A percentile compares a stretch with the other conserved stretches of the same genome.
These are phyloP conservation scores for Limulus polyphemus DNA, from an alignment of 2,888 invertebrate genomes.

Conservation along the genomic window DNA sequence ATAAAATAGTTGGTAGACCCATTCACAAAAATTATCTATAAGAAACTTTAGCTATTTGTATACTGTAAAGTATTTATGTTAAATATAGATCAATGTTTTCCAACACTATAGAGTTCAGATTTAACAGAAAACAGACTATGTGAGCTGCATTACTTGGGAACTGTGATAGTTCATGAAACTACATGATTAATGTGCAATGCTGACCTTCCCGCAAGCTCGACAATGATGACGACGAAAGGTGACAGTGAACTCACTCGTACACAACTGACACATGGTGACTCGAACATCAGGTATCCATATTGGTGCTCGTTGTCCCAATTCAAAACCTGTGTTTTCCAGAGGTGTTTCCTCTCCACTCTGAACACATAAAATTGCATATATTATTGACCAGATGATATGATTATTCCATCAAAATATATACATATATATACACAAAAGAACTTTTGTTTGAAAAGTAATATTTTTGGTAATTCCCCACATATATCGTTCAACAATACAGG, in stretches of 20 bases:
- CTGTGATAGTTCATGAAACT: too few species aligned
- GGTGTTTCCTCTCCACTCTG: not conserved
- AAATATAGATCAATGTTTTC: not conserved
- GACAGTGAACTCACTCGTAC: constrained; percentile 49
- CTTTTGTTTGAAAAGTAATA: too few species aligned
- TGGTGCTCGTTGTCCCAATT: constrained; percentile 38
- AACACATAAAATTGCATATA: not conserved
- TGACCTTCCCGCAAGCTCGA: constrained; percentile 52
- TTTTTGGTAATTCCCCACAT: too few species aligned
- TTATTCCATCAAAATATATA: too few species aligned
- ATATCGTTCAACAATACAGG: too few species aligned
- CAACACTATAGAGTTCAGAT: not conserved
- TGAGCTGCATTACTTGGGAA: too few species aligned
- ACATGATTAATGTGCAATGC: constrained; percentile 11
- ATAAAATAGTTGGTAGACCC: too few species aligned
- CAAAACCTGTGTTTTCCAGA: constrained; percentile 14
- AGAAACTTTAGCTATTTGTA: not conserved
- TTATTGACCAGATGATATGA: too few species aligned
- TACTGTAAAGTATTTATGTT: not conserved
- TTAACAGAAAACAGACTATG: not conserved
- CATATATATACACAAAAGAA: too few species aligned
- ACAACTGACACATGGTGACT: constrained; percentile 52
- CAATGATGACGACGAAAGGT: constrained; percentile 54
- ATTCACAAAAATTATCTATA: not conserved
- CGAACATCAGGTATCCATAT: constrained; percentile 48